Conservation (phyloP, 2,888 invertebrate genomes). For the Rhodophaea formosa region DNA sequence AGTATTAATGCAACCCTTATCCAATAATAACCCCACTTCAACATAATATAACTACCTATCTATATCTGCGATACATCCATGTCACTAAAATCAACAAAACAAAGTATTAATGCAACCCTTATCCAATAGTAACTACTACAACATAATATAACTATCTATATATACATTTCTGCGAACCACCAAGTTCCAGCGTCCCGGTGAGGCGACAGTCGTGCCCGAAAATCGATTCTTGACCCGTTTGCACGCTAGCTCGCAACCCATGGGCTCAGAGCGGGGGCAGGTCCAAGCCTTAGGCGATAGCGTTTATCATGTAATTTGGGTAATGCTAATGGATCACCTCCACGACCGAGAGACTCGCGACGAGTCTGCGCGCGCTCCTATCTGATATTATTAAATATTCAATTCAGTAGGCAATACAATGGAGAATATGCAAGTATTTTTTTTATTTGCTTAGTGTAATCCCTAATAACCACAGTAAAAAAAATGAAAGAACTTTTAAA, state of each 20-base stretch:
- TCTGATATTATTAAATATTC: too few relatives aligned
- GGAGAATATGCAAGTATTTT: too few relatives aligned
- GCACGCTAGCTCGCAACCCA: conserved; percentile 22
- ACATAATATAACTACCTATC: not conserved
- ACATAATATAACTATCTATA: not conserved
- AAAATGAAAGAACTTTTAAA: too few relatives aligned
- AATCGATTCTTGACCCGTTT: conserved; percentile 54
- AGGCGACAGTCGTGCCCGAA: conserved; percentile 31
- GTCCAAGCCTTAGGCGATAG: not conserved
- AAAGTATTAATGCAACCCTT: not conserved
- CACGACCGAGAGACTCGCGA: too few relatives aligned
- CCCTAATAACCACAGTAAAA: too few relatives aligned
- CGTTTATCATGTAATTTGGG: not conserved
- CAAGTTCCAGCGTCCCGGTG: not conserved
- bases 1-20: not conserved
- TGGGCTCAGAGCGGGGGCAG: not conserved
- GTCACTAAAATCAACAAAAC: too few relatives aligned
- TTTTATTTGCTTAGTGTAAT: too few relatives aligned
- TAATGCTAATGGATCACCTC: too few relatives aligned
- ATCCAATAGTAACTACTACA: not conserved
- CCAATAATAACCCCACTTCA: not conserved
- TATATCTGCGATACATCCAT: too few relatives aligned
- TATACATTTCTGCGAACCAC: not conserved
- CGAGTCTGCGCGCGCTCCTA: too few relatives aligned
- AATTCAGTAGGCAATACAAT: too few relatives aligned